Evolutionary conservation across 2,113 vertebrate genomes (phyloP), one percentile per base, ranked within the genome.

Genomic region (Bostrychus sinensis): DNA sequence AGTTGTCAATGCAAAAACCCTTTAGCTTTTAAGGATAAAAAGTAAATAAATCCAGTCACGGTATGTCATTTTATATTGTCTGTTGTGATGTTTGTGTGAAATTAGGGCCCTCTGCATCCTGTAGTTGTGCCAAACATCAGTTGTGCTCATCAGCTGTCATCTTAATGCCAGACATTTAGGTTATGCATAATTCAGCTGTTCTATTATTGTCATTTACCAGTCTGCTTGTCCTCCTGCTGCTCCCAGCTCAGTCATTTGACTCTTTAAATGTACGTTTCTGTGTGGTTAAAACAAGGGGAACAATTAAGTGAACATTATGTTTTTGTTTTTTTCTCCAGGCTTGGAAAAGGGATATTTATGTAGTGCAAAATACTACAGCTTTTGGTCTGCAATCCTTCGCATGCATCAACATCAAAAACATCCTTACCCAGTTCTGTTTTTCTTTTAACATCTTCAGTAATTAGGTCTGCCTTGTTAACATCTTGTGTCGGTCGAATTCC

Each of bases 171-270:
- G 22, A 25, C 45, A 13, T 48, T 48, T 48, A 48, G 45, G 20
- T 48, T 57, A 45, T 30, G 45, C 37, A 72, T 60, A 64, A 70
- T 51, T 51, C 20, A 54, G 70, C 19, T 1, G 41, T 48, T 60
- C 50, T 25, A 64, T 46, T n/a, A 45, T 48, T 55, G 38, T 20
- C 34, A 9, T 66, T 66, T 43, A 12, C 11, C 62, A 50, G 22
- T 36, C 20, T 56, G 25, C 26, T 7, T 20, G 2, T 46, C 38
- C 19, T 34, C 23, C 42, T 26, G 34, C 43, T 53, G 25, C 28
- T 56, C 32, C 22, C 22, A 13, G 22, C 45, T 46, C 43, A 12
- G 20, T 23, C 8, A 46, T 25, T 22, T 12, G 10, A 14, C 43
- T 13, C 10, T 46, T 25, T 48, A 48, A 48, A 48, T 25, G 45